phyloP scores from a whole-genome alignment of 2,797 vertebrate genomes.

The Picus viridis region DNA sequence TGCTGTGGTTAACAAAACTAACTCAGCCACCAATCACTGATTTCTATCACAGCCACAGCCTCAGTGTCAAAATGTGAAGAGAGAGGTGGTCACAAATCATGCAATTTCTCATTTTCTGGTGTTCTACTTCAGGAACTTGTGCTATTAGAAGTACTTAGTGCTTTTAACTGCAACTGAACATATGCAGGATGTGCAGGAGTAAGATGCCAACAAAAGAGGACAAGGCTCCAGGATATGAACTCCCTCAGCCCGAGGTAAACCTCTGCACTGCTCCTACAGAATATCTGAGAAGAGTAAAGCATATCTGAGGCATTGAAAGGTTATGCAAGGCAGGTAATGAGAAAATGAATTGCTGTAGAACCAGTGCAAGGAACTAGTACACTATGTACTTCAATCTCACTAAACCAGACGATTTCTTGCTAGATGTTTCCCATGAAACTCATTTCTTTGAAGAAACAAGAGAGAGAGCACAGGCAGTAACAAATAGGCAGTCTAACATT shows the following conservation, averaged over 20 bases:
- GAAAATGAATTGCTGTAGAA: background rate
- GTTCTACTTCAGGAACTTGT: background rate
- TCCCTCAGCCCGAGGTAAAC: background rate
- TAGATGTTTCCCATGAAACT: background rate
- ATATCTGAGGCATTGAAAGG: background rate
- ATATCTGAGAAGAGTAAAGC: background rate
- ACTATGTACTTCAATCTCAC: background rate
- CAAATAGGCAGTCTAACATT: background rate
- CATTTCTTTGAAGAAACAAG: background rate
- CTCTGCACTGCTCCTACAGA: background rate
- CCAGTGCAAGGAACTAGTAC: background rate
- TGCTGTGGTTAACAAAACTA: background rate
- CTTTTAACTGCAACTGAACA: background rate
- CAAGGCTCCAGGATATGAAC: background rate
- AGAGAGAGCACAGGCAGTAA: background rate
- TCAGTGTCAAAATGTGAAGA: background rate
- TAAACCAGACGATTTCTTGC: background rate
- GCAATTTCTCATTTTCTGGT: background rate
- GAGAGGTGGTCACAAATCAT: background rate
- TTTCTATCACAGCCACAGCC: background rate
- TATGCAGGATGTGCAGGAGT: background rate
- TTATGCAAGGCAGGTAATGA: background rate
- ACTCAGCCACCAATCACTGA: background rate
- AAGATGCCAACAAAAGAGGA: background rate
- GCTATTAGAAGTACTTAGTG: background rate